Percentiles rank a stretch among this genome's conserved stretches.
Conservation (phyloP, 1,140 invertebrate genomes). For the Drosophila equinoxialis region DNA sequence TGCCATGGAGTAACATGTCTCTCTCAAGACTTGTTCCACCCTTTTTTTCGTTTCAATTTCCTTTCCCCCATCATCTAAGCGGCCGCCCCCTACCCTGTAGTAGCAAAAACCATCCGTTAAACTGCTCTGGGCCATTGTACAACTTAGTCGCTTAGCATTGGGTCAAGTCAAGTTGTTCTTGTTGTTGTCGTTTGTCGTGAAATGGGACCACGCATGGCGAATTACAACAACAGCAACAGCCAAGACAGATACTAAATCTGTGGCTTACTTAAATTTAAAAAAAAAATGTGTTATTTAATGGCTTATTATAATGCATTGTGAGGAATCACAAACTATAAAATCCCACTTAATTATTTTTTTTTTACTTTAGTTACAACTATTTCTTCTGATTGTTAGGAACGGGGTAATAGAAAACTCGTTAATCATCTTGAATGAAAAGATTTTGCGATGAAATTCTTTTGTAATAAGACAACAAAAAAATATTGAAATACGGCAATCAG, state of each 20-base stretch:
- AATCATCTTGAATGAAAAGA: conserved; percentile 2
- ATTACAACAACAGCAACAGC: conserved; percentile 9
- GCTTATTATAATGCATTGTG: too few relatives aligned
- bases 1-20: conserved; percentile 70
- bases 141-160: conserved; percentile 78
- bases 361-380: too few relatives aligned
- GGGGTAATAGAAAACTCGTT: background rate
- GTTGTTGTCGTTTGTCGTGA: conserved; percentile 36
- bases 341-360: too few relatives aligned
- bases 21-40: conserved; percentile 71
- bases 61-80: too few relatives aligned
- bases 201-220: conserved; percentile 72
- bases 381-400: too few relatives aligned
- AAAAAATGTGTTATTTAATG: too few relatives aligned
- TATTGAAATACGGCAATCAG: background rate
- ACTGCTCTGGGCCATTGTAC: conserved; percentile 78
- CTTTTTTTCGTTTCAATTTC: conserved; percentile 36
- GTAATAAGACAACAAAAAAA: background rate
- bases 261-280: too few relatives aligned
- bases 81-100: conserved; percentile 27
- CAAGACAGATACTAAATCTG: too few relatives aligned
- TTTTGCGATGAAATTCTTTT: background rate
- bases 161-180: conserved; percentile 63
- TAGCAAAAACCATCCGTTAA: conserved; percentile 61
- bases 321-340: too few relatives aligned